A percentile compares a stretch with the other conserved stretches of the same genome.
These are phyloP conservation scores for Globicephala melas DNA, from an alignment of 2,113 vertebrate species.

Conservation along the genomic window DNA sequence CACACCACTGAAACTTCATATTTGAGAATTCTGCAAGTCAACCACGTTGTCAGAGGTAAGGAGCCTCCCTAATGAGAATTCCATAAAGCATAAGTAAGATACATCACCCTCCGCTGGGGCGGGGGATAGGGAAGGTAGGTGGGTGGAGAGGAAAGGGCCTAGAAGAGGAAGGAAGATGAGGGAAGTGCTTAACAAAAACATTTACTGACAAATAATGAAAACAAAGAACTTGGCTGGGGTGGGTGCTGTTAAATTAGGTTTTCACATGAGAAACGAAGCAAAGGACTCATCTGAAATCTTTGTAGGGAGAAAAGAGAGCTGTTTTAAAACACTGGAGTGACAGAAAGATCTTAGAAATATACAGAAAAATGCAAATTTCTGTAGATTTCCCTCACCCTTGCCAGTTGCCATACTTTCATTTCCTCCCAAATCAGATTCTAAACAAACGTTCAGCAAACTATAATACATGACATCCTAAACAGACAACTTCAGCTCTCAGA, in stretches of 20 bases:
- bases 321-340: not conserved
- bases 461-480: not conserved
- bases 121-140: not conserved
- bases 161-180: slow-evolving; percentile 46
- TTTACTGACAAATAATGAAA: slow-evolving; percentile 4
- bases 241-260: not conserved
- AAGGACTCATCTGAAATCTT: not conserved
- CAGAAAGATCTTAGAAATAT: not conserved
- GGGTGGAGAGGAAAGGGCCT: not conserved
- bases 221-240: not conserved
- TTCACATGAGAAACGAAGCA: not conserved
- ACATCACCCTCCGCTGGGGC: not conserved
- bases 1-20: not conserved
- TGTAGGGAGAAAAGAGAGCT: not conserved
- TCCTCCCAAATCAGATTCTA: not conserved
- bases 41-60: not conserved
- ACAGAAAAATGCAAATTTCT: not conserved
- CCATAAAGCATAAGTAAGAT: not conserved
- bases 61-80: not conserved
- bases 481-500: not conserved
- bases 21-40: not conserved
- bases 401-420: not conserved
- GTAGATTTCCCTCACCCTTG: not conserved
- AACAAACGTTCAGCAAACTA: not conserved
- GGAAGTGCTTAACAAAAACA: slow-evolving; percentile 20